Base-by-base conservation (phyloP, 2,888 invertebrate species). In the Diabrotica balteata region DNA sequence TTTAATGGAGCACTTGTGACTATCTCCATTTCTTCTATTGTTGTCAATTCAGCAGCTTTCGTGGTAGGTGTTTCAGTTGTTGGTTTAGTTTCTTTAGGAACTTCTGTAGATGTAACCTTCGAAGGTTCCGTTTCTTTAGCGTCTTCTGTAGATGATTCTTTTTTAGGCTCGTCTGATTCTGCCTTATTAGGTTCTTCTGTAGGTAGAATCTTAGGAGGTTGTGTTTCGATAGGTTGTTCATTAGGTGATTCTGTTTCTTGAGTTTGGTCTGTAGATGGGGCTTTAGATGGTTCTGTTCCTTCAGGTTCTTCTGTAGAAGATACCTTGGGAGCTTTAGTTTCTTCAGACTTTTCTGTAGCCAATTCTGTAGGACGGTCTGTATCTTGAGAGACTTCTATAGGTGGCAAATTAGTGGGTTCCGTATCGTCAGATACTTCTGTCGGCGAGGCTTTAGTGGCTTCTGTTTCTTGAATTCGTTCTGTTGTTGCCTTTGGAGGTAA, bases 1-100 rank as follows among this genome's bases (percentile, higher is more conserved):
- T 74, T 76, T 1, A 70, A 68, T 50, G 72, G 63, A 44, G 72
- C 74, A 69, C 75, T 75, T 53, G 77, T 76, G 50, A 77, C 71
- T 66, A 76, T 72, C 68, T 76, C 71, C 8, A 75, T 74, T 55
- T 66, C 73, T 22, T 68, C 66, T 8, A 57, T 43, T n/a, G 63
- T 64, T 42, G 63, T 64, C n/a, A 44, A 44, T 68, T 74, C 72
- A 22, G 62, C 50, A 50, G 62, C 51, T 47, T 66, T 58, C 51
- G 49, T 60, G 32, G 44, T n/a, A 32, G 66, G 49, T 53, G 49
- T 10, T 50, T 52, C 61, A 10, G 66, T 66, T 44, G 44, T 47
- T 44, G 53, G 45, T 67, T 53, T 59, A 49, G 54, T 55, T 43
- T 59, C n/a, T 32, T 47, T 42, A 43, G 57, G 44, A n/a, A n/a